Evolutionary conservation across 2,797 vertebrate species (phyloP), one percentile per base, ranked within the genome.

Genomic region (Meda fulgida): DNA sequence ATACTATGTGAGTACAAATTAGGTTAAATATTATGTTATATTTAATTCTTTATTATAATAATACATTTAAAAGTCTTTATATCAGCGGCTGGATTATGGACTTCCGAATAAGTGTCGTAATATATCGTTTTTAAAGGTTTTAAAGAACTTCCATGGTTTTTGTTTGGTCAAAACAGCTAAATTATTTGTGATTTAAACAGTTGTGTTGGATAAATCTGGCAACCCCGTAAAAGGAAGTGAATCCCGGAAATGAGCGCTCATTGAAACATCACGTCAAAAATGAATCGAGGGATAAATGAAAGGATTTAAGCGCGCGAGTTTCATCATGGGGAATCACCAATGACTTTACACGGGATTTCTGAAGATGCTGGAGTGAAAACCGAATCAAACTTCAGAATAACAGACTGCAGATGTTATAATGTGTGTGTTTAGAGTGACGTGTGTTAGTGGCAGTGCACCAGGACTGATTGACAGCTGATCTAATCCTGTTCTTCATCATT

Each of bases 261-360:
- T 60, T 53, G 84, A 86, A 86, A 86, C 79, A 40, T 78, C 43
- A 29, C 81, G 81, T 75, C 43, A 10, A 67, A 78, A 70, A 7
- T 7, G 46, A 69, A n/a, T 78, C 34, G 34, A 34, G 63, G 43
- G 73, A 18, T 38, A 53, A 23, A 76, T 31, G 9, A 23, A 1
- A 31, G 72, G 8, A 43, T 43, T 69, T 10, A 2, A 67, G 31
- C 82, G 6, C 14, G 2, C 3, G 23, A 34, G 29, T 3, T 67
- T 40, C 19, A 19, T 19, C 46, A 26, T 46, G 73, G 34, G 13
- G 11, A 19, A 0, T 58, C 11, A 4, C 29, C 26, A 5, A 18
- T 69, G 63, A 78, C 0, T 58, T 70, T 43, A 8, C 7, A 21
- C 19, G 2, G 3, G 2, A 46, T 53, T 3, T 11, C 1, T 26